These are phyloP conservation scores for Mimumesa dahlbomi DNA, from an alignment of 2,888 invertebrate species.

Conservation along the genomic window DNA sequence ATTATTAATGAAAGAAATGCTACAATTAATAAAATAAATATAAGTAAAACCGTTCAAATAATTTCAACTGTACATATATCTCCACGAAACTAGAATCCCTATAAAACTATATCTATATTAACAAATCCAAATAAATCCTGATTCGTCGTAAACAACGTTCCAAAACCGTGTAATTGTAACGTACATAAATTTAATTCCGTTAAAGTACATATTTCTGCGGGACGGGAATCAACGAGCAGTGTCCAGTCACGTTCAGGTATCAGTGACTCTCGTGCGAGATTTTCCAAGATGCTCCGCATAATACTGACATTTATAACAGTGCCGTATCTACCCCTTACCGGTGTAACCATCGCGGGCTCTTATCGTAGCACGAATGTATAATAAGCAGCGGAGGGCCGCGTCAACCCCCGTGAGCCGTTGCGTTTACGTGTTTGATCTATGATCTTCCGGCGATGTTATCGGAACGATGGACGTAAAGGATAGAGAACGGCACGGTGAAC, in stretches of 20 bases:
- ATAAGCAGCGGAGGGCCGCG: conserved; percentile 74
- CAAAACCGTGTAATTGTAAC: too few relatives aligned
- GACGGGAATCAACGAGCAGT: conserved; percentile 32
- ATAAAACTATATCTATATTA: too few relatives aligned
- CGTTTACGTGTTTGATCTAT: conserved; percentile 79
- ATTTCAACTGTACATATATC: too few relatives aligned
- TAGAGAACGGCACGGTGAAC: conserved; percentile 7
- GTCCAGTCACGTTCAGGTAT: conserved; percentile 28
- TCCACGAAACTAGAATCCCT: too few relatives aligned
- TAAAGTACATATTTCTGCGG: neutral
- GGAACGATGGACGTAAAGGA: conserved; percentile 51
- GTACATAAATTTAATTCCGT: too few relatives aligned
- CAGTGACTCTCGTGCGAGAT: conserved; percentile 56
- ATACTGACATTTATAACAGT: conserved; percentile 80
- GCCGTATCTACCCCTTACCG: conserved; percentile 79
- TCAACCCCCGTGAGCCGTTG: conserved; percentile 71
- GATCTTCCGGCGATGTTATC: conserved; percentile 77
- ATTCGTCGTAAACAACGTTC: too few relatives aligned
- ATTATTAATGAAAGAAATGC: too few relatives aligned
- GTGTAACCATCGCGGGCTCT: conserved; percentile 71
- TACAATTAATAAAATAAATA: too few relatives aligned
- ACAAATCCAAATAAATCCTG: too few relatives aligned
- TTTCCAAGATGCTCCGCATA: conserved; percentile 74
- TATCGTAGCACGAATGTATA: conserved; percentile 78
- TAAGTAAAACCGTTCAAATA: too few relatives aligned